Conservation (phyloP, 92 coral and sea anemone species). For the Parazoanthus swiftii region DNA sequence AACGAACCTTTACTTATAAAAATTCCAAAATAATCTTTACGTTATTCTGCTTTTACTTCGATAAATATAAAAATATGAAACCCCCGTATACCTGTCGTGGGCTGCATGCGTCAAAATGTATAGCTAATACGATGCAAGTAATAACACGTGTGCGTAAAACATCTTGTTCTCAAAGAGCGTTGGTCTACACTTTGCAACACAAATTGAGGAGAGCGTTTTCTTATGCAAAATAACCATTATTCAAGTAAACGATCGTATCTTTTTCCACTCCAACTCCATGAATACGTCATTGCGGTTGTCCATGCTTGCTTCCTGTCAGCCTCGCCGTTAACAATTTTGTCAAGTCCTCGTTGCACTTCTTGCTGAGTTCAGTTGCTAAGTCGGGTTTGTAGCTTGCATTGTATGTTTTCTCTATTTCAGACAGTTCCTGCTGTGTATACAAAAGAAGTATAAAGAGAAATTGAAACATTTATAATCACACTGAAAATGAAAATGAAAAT, state of each 20-base stretch:
- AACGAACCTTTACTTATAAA: no score
- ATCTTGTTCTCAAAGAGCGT: no score
- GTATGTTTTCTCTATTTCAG: background rate
- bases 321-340: background rate
- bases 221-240: background rate
- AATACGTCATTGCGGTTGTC: background rate
- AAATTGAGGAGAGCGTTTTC: background rate
- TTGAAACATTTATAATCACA: no score
- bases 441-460: background rate
- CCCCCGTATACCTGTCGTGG: no score
- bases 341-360: slow-evolving; percentile 13
- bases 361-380: background rate
- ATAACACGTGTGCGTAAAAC: no score
- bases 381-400: background rate
- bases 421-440: background rate
- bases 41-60: no score
- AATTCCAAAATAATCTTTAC: no score
- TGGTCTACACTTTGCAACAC: no score
- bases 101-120: no score
- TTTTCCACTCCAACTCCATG: background rate
- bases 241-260: background rate
- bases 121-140: no score
- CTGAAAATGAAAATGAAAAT: no score
- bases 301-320: background rate
- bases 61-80: no score